Base-by-base conservation (phyloP, 2,888 invertebrate species). In the Slavum lentiscoides region DNA sequence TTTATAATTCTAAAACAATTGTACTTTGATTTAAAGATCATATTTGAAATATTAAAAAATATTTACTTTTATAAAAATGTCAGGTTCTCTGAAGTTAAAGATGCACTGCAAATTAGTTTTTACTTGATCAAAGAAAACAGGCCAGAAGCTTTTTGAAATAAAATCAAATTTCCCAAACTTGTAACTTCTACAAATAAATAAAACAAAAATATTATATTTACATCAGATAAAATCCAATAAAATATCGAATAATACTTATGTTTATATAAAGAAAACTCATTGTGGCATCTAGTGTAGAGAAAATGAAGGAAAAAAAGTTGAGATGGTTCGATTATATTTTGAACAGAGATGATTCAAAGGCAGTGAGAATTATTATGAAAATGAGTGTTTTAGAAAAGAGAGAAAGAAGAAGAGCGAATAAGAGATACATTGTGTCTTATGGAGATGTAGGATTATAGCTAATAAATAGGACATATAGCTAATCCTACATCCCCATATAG, bases 81-180 rank as follows among this genome's bases (percentile, higher is more conserved):
- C 92, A 0, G 96, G 96, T 88, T 97, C 95, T 81, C 96, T 97
- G 19, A 96, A 95, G 3, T 95, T 94, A 88, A 95, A 96, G 85
- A 97, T 93, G 13, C 93, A 91, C 19, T 92, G 90, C 85, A 94
- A 89, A 86, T 94, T 91, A n/a, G 92, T 90, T 85, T 94, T 91
- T 83, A 95, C 89, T 81, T 93, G 91, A 86, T 91, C 91, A 85
- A 95, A 94, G 61, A 94, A 90, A 88, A 95, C 92, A 21, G 91
- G 90, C 96, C 96, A 96, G 86, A 92, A 94, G 85, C 96, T 93
- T 86, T 95, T 92, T 0, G 95, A 91, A 84, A 96, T 86, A 86
- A 94, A 93, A 86, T 93, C 91, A 85, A 91, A 94, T 0, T 91
- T 92, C 82, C 89, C 88, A 19, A 91, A 87, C 58, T 85, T 84